These are phyloP conservation scores for Symphodus melops DNA, from an alignment of 2,113 vertebrate species.

Conservation along the genomic window DNA sequence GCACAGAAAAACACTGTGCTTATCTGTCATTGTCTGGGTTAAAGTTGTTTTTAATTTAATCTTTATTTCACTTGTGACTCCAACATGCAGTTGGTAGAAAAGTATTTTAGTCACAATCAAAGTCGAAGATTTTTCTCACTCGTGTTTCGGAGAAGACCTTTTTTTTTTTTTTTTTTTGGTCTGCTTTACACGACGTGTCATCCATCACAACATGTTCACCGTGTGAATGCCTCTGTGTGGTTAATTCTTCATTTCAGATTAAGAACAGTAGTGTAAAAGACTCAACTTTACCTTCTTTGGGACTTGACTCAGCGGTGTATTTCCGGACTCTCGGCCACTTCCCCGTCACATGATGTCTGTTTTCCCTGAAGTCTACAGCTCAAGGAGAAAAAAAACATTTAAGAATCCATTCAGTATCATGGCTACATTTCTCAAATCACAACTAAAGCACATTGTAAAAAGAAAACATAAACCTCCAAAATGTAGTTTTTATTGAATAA, in stretches of 20 bases:
- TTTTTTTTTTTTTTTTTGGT: fast-evolving
- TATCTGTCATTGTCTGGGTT: fast-evolving
- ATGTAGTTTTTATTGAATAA: too few relatives aligned
- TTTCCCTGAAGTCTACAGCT: too few relatives aligned
- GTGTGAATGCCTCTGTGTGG: fast-evolving
- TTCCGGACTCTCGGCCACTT: constrained; percentile 61
- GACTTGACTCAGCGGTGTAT: constrained; percentile 24
- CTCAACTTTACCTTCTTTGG: constrained; percentile 56
- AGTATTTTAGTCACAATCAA: not conserved
- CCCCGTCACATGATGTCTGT: constrained; percentile 64
- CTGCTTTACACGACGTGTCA: not conserved
- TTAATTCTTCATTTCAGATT: not conserved
- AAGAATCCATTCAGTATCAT: too few relatives aligned
- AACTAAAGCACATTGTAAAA: too few relatives aligned
- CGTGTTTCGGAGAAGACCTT: not conserved
- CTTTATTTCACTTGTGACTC: not conserved
- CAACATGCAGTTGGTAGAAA: not conserved
- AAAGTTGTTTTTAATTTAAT: not conserved
- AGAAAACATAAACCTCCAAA: too few relatives aligned
- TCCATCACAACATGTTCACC: fast-evolving
- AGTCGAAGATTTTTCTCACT: not conserved
- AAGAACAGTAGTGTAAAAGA: constrained; percentile 14
- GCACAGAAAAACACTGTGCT: fast-evolving
- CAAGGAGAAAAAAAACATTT: too few relatives aligned
- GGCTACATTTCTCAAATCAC: too few relatives aligned